Evolutionary conservation across 2,797 vertebrate species (phyloP).

Genomic region (Acanthornis magna): DNA sequence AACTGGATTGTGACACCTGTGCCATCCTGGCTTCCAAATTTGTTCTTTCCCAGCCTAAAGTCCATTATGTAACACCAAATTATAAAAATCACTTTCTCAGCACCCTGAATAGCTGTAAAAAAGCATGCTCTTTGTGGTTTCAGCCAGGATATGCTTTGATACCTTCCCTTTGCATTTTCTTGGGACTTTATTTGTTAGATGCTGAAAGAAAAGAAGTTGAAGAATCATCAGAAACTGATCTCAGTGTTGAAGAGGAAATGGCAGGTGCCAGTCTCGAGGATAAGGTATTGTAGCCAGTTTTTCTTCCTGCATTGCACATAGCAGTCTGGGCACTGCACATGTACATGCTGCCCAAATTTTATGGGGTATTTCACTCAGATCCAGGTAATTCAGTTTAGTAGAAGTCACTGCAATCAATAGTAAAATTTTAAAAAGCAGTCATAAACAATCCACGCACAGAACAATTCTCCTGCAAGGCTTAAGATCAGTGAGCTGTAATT

Average conservation of each 20-base stretch:
- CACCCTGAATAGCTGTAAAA: neutral
- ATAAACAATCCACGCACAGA: neutral
- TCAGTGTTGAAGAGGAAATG: slow-evolving; percentile 42
- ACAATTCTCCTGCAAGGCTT: neutral
- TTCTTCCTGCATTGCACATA: neutral
- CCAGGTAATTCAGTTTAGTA: neutral
- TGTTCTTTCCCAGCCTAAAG: neutral
- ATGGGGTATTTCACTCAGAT: neutral
- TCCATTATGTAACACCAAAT: neutral
- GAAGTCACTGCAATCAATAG: neutral
- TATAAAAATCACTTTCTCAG: neutral
- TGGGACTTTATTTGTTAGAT: slow-evolving; percentile 54
- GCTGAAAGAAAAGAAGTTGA: slow-evolving; percentile 53
- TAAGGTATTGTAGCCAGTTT: slow-evolving; percentile 69
- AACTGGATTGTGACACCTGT: neutral
- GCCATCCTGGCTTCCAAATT: neutral
- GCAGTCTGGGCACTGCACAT: neutral
- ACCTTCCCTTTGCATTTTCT: slow-evolving; percentile 14
- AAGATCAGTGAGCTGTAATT: neutral
- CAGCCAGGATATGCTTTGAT: neutral
- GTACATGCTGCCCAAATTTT: neutral
- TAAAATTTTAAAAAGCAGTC: neutral
- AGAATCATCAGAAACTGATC: slow-evolving; percentile 49
- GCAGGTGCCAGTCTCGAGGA: slow-evolving; percentile 38
- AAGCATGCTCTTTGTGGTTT: neutral